phyloP scores from a whole-genome alignment of 2,888 invertebrate genomes.

The Ophonus ardosiacus region DNA sequence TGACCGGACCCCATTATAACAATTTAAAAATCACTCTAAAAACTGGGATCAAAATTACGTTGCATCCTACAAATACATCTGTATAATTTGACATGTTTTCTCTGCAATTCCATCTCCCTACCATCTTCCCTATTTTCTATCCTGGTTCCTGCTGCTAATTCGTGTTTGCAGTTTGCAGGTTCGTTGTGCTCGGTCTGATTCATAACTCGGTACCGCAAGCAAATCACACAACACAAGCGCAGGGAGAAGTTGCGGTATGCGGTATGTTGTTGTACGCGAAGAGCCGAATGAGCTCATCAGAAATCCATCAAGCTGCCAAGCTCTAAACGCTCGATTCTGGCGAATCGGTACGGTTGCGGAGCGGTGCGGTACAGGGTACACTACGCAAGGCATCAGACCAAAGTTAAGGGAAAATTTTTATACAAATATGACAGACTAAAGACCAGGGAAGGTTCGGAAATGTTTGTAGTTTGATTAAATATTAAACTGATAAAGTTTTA shows the following conservation, averaged over 20 bases:
- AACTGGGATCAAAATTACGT: too few relatives aligned
- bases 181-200: slow-evolving; percentile 3
- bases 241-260: neutral
- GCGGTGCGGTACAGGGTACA: neutral
- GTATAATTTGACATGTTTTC: too few relatives aligned
- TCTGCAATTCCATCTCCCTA: too few relatives aligned
- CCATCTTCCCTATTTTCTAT: neutral
- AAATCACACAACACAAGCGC: slow-evolving; percentile 3
- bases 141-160: neutral
- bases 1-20: too few relatives aligned
- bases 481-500: too few relatives aligned
- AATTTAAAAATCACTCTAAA: too few relatives aligned
- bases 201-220: slow-evolving; percentile 5
- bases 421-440: too few relatives aligned
- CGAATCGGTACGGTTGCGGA: neutral
- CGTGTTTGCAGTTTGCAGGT: neutral
- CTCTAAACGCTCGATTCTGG: neutral
- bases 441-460: too few relatives aligned
- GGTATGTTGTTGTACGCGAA: neutral
- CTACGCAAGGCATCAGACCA: neutral
- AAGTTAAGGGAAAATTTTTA: neutral
- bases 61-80: too few relatives aligned
- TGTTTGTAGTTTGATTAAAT: too few relatives aligned
- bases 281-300: slow-evolving; percentile 23
- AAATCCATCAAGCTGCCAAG: slow-evolving; percentile 7